Evolutionary conservation across 2,797 vertebrate species (phyloP), one percentile per base, ranked within the genome.

Genomic region (Microchirus variegatus): DNA sequence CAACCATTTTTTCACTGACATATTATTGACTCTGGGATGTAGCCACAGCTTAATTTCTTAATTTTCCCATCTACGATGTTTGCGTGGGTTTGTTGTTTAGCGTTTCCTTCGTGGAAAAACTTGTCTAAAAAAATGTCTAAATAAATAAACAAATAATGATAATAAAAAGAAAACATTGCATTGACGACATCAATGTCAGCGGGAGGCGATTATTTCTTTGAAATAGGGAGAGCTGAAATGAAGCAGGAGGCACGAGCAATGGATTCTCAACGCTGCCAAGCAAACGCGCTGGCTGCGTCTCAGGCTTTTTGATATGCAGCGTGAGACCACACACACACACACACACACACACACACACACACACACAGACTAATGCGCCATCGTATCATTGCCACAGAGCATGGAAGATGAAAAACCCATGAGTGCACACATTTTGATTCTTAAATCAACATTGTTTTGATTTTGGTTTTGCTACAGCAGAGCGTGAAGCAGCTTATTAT

Each of bases 401-500:
- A 81, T 80, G 73, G 73, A 83, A 88, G 85, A 91, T 89, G 87
- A 87, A 82, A 83, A 87, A 84, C 79, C 77, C 82, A 72, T 70
- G 78, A 88, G 87, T 82, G 75, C 76, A 89, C 75, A 83, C 87
- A 77, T 84, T 90, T 87, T 88, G 82, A 89, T 90, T 89, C 87
- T 84, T 85, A 82, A 89, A 91, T 90, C 89, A 91, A 89, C 80
- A 75, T 67, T 81, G 86, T 91, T 91, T 90, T 90, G 87, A 90
- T 91, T 92, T 87, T 82, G 83, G 78, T 88, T 91, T 91, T 87
- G 86, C 85, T 69, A 91, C 90, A 86, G 83, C 78, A 70, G 83
- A 87, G 89, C 87, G 68, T 92, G 89, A 92, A 90, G 86, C 87
- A 85, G 81, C 78, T 83, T 86, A 92, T 93, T 92, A 92, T 90